Conservation (phyloP, 2,797 vertebrate genomes). For the Sibirionetta formosa region DNA sequence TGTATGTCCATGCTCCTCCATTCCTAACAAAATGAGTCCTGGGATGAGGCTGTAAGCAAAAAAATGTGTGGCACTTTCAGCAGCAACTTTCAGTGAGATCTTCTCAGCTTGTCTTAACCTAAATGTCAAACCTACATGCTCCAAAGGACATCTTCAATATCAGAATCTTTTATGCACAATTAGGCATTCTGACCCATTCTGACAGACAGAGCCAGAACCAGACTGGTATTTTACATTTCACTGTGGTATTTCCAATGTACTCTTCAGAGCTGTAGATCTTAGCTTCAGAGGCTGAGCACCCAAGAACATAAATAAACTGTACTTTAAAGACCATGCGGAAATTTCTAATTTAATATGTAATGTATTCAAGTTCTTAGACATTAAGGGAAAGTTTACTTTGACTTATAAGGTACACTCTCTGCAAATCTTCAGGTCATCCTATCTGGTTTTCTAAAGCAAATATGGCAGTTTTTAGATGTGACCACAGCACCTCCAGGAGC, state of each 20-base stretch:
- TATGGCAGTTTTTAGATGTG: not conserved
- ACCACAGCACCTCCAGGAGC: not conserved
- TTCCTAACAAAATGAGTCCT: rapidly evolving
- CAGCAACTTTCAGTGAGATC: not conserved
- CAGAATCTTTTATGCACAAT: not conserved
- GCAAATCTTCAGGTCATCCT: not conserved
- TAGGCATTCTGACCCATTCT: not conserved
- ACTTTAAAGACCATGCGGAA: not conserved
- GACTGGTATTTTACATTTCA: not conserved
- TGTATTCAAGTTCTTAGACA: not conserved
- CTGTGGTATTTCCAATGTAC: not conserved
- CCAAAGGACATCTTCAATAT: not conserved
- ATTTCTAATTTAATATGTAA: not conserved
- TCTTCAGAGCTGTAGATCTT: not conserved
- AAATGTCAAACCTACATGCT: not conserved
- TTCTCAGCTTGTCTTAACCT: not conserved
- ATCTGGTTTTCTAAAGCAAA: not conserved
- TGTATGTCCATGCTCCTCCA: rapidly evolving
- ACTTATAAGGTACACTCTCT: no score
- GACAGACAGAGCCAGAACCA: not conserved
- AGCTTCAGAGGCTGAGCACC: not conserved
- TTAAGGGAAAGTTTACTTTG: not conserved
- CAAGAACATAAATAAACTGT: not conserved
- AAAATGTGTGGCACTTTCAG: not conserved
- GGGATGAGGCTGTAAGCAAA: not conserved